Base-by-base conservation (phyloP, 1,140 invertebrate genomes). In the Drosophila navojoa region DNA sequence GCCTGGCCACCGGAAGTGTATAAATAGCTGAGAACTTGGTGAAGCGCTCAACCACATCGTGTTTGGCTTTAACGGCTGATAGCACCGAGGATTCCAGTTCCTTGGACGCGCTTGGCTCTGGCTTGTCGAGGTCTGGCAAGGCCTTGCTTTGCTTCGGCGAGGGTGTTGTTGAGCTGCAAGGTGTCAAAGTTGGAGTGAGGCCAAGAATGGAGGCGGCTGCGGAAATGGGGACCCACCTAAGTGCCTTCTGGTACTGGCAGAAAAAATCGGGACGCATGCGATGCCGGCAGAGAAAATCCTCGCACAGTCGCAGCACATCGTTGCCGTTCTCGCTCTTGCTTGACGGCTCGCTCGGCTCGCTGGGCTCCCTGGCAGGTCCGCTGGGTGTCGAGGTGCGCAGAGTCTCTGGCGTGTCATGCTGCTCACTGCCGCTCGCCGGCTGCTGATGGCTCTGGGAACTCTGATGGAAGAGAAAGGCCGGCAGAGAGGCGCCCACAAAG, bases 211-310 rank as follows among this genome's bases (percentile, higher is more conserved):
- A 29, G 7, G 32, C 5, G 1, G 32, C 16, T 49, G 10, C 13
- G 35, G 35, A 3, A 1, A 6, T 9, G 32, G 6, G 16, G 10
- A 27, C 75, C 68, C 55, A 92, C 91, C 90, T 90, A 58, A 91
- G 72, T 27, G 91, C 90, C 67, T 91, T 92, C 54, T 91, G 91
- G 72, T 91, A 93, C 67, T 93, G 93, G 79, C 95, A 95, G 81
- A 95, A 95, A 76, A 95, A 94, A 59, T 95, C 94, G 0, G 95
- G 94, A 45, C 93, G 93, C 86, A 95, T 95, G 63, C 94, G 92
- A 89, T 95, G 92, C n/a, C 93, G 93, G 61, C 93, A 93, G 5
- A 95, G 92, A 80, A 95, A 95, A 66, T 94, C 93, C 79, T 95
- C 94, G 78, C 94, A 95, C 64, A 93, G 93, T n/a, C 93, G 92